phyloP scores from a whole-genome alignment of 2,797 vertebrate genomes.

The Dryobates pubescens region DNA sequence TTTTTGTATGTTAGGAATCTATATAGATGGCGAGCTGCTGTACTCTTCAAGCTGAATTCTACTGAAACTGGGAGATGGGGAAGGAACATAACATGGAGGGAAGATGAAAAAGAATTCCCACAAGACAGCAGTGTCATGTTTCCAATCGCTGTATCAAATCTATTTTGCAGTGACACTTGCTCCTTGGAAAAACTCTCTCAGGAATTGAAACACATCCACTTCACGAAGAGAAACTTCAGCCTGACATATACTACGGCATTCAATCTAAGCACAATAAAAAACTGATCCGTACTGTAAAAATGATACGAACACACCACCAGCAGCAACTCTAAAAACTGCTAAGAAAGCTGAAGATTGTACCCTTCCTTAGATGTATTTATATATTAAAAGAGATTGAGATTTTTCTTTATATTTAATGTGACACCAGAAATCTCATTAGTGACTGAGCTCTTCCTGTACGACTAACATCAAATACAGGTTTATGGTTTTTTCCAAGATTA shows the following conservation, averaged over 20 bases:
- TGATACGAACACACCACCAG: not conserved
- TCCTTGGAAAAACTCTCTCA: not conserved
- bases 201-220: not conserved
- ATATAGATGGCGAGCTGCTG: not conserved
- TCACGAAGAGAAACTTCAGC: not conserved
- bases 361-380: not conserved
- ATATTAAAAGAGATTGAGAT: not conserved
- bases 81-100: not conserved
- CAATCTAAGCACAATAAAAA: not conserved
- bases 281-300: not conserved
- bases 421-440: not conserved
- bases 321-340: not conserved
- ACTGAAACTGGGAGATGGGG: not conserved
- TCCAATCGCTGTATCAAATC: not conserved
- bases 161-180: not conserved
- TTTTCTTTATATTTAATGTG: not conserved
- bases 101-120: not conserved
- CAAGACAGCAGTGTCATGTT: not conserved
- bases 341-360: not conserved
- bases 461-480: not conserved
- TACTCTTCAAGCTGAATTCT: not conserved
- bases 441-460: not conserved
- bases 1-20: not conserved
- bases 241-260: not conserved
- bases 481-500: not conserved